Evolutionary conservation across 2,113 vertebrate genomes (phyloP).

Genomic region (Xenopus tropicalis): UCB_Xtro_10.0 CM004448.2:128673001-128673500

Average conservation of each 20-base stretch:
- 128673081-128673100: constrained; percentile 17
- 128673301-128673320: constrained; percentile 37
- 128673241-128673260: constrained; percentile 32
- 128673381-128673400: constrained; percentile 26
- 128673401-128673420: constrained; percentile 33
- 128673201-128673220: constrained; percentile 43
- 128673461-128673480: constrained; percentile 13
- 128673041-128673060: constrained; percentile 10
- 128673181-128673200: constrained; percentile 40
- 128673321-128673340: constrained; percentile 26
- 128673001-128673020: background rate
- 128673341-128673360: constrained; percentile 31
- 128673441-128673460: constrained; percentile 23
- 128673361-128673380: constrained; percentile 15
- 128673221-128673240: constrained; percentile 38
- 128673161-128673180: constrained; percentile 45
- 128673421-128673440: constrained; percentile 22
- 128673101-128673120: constrained; percentile 33
- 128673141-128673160: constrained; percentile 44
- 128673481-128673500: constrained; percentile 38
- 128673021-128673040: constrained; percentile 14
- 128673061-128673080: constrained; percentile 29
- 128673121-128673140: constrained; percentile 38
- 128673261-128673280: constrained; percentile 43
- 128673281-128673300: constrained; percentile 30